Conservation (phyloP, 1,140 invertebrate species). For the Heterodera schachtii region DNA sequence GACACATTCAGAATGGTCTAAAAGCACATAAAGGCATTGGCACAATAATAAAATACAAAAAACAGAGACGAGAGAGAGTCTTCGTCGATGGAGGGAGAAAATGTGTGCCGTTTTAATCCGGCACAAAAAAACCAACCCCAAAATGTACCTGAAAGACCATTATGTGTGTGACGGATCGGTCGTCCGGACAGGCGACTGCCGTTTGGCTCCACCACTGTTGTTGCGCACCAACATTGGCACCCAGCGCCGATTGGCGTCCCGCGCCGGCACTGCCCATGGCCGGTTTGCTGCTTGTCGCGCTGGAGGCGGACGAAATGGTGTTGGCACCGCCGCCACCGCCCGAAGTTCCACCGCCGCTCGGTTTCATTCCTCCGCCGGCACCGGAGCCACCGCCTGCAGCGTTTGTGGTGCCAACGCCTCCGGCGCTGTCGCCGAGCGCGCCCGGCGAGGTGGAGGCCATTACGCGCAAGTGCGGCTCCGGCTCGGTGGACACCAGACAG, state of each 20-base stretch:
- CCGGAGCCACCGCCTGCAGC: not conserved
- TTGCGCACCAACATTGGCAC: not conserved
- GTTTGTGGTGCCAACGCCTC: not conserved
- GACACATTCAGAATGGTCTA: slow-evolving; percentile 69
- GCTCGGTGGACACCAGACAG: slow-evolving; percentile 92
- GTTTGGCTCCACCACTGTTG: slow-evolving; percentile 74
- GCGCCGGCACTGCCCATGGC: slow-evolving; percentile 1
- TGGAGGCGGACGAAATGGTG: not conserved
- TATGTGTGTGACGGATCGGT: slow-evolving; percentile 89
- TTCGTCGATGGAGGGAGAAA: too few species aligned
- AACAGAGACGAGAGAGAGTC: too few species aligned
- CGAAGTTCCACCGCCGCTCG: not conserved
- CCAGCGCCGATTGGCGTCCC: slow-evolving; percentile 67
- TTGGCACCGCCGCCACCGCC: not conserved
- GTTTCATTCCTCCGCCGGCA: slow-evolving; percentile 4
- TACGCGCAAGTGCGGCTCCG: slow-evolving; percentile 85
- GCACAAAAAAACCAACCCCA: too few species aligned
- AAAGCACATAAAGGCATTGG: not conserved
- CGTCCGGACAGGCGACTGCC: slow-evolving; percentile 72
- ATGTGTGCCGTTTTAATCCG: too few species aligned
- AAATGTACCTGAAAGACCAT: slow-evolving; percentile 81
- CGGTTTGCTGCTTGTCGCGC: slow-evolving; percentile 15
- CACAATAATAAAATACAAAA: not conserved
- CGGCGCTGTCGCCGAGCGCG: not conserved
- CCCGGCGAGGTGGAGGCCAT: slow-evolving; percentile 80